phyloP scores from a whole-genome alignment of 1,140 invertebrate genomes.

The Drosophila tsacasi region DNA sequence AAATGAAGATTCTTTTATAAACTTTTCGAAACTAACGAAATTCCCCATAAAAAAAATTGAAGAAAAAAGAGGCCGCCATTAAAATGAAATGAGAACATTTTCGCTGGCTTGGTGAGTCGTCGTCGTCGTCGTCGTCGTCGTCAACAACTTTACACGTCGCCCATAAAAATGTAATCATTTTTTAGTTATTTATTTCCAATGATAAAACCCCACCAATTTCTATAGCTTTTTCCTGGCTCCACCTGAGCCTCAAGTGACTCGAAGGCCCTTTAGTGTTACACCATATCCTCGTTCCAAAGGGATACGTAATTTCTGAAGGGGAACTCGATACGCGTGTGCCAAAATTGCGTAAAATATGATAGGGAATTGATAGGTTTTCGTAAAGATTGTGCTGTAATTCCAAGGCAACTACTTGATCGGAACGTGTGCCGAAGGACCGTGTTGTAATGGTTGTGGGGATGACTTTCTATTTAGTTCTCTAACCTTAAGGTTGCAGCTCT shows the following conservation, averaged over 20 bases:
- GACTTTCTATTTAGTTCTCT: slow-evolving; percentile 12
- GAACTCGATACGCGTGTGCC: slow-evolving; percentile 11
- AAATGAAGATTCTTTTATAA: slow-evolving; percentile 40
- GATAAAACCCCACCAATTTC: slow-evolving; percentile 33
- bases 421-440: neutral
- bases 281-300: slow-evolving; percentile 11
- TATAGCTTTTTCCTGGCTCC: neutral
- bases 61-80: slow-evolving; percentile 22
- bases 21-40: slow-evolving; percentile 11
- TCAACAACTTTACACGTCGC: slow-evolving; percentile 27
- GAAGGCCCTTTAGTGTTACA: slow-evolving; percentile 29
- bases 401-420: neutral
- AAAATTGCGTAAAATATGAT: slow-evolving; percentile 18
- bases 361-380: slow-evolving; percentile 8
- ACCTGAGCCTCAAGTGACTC: slow-evolving; percentile 14
- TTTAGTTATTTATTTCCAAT: slow-evolving; percentile 43
- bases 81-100: slow-evolving; percentile 45
- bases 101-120: slow-evolving; percentile 7
- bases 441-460: neutral
- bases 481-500: neutral
- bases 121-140: slow-evolving; percentile 13
- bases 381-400: slow-evolving; percentile 8
- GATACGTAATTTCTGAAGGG: slow-evolving; percentile 9
- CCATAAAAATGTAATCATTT: slow-evolving; percentile 44
- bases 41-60: slow-evolving; percentile 10